Conservation (phyloP, 2,888 invertebrate species). For the Oligia fasciuncula region DNA sequence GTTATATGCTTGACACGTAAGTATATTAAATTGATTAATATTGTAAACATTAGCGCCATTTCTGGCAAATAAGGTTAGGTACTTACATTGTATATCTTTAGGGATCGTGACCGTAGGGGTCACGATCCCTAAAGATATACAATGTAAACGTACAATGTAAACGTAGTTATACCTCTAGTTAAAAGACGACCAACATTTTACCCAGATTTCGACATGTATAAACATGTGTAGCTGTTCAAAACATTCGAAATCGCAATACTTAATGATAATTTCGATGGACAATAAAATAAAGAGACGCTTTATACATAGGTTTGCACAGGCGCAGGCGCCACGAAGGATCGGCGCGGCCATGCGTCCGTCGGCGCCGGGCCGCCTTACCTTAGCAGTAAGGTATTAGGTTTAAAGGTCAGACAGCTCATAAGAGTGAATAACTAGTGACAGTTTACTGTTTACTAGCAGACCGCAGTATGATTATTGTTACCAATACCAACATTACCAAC, state of each 20-base stretch:
- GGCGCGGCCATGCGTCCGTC: slow-evolving; percentile 40
- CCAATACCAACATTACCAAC: slow-evolving; percentile 8
- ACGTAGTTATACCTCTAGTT: not conserved
- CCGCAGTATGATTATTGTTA: slow-evolving; percentile 33
- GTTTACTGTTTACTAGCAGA: slow-evolving; percentile 44
- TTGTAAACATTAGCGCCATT: slow-evolving; percentile 7
- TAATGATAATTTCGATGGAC: slow-evolving; percentile 14
- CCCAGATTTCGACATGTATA: slow-evolving; percentile 12
- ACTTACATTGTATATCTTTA: not conserved
- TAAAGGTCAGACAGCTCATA: slow-evolving; percentile 59
- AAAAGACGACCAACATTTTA: not conserved
- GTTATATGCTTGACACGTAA: not conserved
- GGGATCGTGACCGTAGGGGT: not conserved
- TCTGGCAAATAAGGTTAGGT: slow-evolving; percentile 5
- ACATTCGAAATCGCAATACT: slow-evolving; percentile 21
- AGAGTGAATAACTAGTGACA: slow-evolving; percentile 58
- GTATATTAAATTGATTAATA: not conserved
- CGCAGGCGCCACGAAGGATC: slow-evolving; percentile 55
- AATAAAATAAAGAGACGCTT: slow-evolving; percentile 35
- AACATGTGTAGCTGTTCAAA: slow-evolving; percentile 6
- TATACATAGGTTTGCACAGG: slow-evolving; percentile 34
- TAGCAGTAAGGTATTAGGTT: slow-evolving; percentile 60
- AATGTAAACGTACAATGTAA: too few species aligned
- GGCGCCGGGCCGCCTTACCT: slow-evolving; percentile 53
- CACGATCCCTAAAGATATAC: too few species aligned